phyloP scores from a whole-genome alignment of 2,797 vertebrate species.

The Mycteria americana region DNA sequence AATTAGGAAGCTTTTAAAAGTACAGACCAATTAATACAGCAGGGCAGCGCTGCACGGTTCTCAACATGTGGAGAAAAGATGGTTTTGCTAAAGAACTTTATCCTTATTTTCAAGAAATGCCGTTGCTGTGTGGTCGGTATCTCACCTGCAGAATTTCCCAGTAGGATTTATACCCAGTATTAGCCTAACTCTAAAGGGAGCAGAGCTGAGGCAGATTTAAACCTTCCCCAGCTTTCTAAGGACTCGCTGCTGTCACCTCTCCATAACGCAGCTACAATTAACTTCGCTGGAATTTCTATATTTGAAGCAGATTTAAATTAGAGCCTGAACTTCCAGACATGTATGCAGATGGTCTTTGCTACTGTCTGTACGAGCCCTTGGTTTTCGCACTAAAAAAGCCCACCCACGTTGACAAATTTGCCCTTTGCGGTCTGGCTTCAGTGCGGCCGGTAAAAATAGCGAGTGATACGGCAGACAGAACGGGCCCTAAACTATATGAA shows the following conservation, averaged over 20 bases:
- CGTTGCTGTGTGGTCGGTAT: neutral
- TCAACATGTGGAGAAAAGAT: neutral
- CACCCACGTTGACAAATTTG: constrained; percentile 21
- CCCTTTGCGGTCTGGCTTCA: constrained; percentile 50
- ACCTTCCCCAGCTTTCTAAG: constrained; percentile 23
- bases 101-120: neutral
- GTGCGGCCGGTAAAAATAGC: neutral
- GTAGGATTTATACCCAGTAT: neutral
- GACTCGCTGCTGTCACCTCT: neutral
- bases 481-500: neutral
- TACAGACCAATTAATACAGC: neutral
- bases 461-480: constrained; percentile 32
- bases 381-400: constrained; percentile 31
- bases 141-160: neutral
- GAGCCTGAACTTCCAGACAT: constrained; percentile 42
- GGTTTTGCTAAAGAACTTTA: neutral
- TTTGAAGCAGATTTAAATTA: constrained; percentile 47
- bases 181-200: neutral
- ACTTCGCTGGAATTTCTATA: constrained; percentile 58
- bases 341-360: constrained; percentile 31
- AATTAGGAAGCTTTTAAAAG: neutral
- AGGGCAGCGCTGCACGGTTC: neutral
- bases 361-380: constrained; percentile 21
- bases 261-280: constrained; percentile 32
- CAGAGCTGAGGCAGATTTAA: constrained; percentile 1